A percentile compares a stretch with the other conserved stretches of the same genome.
Evolutionary conservation across 2,888 invertebrate genomes (phyloP).

Genomic region (Zaprionus obscuricornis): DNA sequence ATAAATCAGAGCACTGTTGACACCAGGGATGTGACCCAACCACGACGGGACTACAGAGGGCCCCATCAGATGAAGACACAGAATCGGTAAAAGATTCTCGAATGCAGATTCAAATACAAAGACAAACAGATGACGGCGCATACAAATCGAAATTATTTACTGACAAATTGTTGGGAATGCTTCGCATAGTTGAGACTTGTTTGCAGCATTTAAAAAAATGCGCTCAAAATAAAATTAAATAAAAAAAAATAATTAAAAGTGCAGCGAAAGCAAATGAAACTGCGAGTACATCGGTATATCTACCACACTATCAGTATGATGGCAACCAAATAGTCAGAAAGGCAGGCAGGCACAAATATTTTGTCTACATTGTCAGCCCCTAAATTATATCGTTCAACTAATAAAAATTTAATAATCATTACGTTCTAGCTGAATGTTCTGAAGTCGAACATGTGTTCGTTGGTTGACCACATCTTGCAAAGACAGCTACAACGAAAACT

Average conservation of each 20-base stretch:
- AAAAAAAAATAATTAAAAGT: slow-evolving; percentile 56
- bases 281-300: slow-evolving; percentile 27
- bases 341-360: too few relatives aligned
- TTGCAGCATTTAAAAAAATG: slow-evolving; percentile 54
- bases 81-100: too few relatives aligned
- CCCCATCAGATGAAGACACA: too few relatives aligned
- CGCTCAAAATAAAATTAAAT: slow-evolving; percentile 52
- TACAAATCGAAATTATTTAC: slow-evolving; percentile 79
- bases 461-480: slow-evolving; percentile 62
- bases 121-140: slow-evolving; percentile 24
- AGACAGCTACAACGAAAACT: slow-evolving; percentile 57
- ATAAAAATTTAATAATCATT: slow-evolving; percentile 66
- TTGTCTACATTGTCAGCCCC: slow-evolving; percentile 23
- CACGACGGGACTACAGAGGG: slow-evolving; percentile 15
- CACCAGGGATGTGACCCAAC: slow-evolving; percentile 70
- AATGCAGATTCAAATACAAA: slow-evolving; percentile 15
- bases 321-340: slow-evolving; percentile 26
- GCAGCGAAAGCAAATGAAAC: slow-evolving; percentile 37
- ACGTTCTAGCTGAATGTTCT: slow-evolving; percentile 28
- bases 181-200: slow-evolving; percentile 71
- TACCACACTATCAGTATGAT: slow-evolving; percentile 34
- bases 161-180: slow-evolving; percentile 83
- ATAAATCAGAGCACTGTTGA: slow-evolving; percentile 83
- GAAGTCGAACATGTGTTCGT: slow-evolving; percentile 74
- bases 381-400: slow-evolving; percentile 61